Percentiles rank a stretch among this genome's conserved stretches.
phyloP scores from a whole-genome alignment of 2,797 vertebrate genomes.

The Xiphorhynchus erythropygius region DNA sequence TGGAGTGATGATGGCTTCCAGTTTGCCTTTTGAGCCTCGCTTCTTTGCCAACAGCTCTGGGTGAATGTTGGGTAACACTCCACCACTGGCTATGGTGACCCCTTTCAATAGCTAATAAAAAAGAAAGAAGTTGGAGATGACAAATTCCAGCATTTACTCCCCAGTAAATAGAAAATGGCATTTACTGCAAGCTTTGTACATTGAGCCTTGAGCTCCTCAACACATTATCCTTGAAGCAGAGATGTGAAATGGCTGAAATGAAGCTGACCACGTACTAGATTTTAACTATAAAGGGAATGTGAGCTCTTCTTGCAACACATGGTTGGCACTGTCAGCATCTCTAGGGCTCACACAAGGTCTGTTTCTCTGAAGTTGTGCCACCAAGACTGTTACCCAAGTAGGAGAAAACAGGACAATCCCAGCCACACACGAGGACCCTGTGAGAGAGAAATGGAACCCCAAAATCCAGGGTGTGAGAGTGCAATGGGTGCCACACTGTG shows the following conservation, averaged over 20 bases:
- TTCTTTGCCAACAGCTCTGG: conserved; percentile 96
- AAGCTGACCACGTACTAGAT: neutral
- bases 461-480: neutral
- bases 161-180: neutral
- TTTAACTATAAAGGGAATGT: neutral
- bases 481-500: accelerated
- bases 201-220: neutral
- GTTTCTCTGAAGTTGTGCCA: neutral
- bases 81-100: conserved; percentile 96
- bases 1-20: conserved; percentile 91
- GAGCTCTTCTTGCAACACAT: neutral
- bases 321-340: neutral
- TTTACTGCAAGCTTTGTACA: neutral
- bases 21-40: conserved; percentile 90
- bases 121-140: neutral
- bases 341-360: neutral
- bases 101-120: conserved; percentile 88
- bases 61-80: conserved; percentile 97
- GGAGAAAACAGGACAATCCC: neutral
- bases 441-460: neutral
- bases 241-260: neutral
- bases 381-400: neutral
- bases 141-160: neutral
- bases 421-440: neutral
- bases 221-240: neutral